Conservation (phyloP, 2,113 vertebrate species). For the Columba janthina region DNA sequence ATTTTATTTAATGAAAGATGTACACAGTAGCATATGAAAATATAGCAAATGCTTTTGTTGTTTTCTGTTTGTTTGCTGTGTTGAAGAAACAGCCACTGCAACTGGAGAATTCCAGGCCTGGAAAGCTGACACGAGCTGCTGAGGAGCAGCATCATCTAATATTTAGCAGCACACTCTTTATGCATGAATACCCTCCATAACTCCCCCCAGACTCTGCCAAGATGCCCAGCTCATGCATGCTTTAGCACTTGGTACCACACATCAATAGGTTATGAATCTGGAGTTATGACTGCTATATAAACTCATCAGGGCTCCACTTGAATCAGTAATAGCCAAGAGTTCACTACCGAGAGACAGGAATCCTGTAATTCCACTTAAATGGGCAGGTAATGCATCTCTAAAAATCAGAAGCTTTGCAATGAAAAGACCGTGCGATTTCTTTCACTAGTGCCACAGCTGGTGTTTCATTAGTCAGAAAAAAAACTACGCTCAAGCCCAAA, state of each 20-base stretch:
- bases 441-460: neutral
- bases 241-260: conserved; percentile 23
- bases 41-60: neutral
- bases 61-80: neutral
- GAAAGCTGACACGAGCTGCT: neutral
- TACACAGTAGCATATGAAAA: neutral
- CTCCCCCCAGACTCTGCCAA: neutral
- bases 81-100: neutral
- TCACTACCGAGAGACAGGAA: neutral
- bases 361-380: neutral
- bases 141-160: conserved; percentile 11
- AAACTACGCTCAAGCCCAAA: neutral
- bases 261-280: neutral
- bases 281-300: conserved; percentile 4
- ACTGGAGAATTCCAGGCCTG: neutral
- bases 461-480: neutral
- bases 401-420: neutral
- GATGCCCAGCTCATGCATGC: conserved; percentile 3
- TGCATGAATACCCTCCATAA: conserved; percentile 2
- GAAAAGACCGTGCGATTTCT: neutral
- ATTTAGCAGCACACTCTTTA: conserved; percentile 28
- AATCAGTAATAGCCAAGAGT: neutral
- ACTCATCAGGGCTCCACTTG: neutral
- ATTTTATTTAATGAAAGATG: neutral
- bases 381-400: neutral